These are phyloP conservation scores for Amblyteles armatorius DNA, from an alignment of 2,888 invertebrate genomes.

Conservation along the genomic window DNA sequence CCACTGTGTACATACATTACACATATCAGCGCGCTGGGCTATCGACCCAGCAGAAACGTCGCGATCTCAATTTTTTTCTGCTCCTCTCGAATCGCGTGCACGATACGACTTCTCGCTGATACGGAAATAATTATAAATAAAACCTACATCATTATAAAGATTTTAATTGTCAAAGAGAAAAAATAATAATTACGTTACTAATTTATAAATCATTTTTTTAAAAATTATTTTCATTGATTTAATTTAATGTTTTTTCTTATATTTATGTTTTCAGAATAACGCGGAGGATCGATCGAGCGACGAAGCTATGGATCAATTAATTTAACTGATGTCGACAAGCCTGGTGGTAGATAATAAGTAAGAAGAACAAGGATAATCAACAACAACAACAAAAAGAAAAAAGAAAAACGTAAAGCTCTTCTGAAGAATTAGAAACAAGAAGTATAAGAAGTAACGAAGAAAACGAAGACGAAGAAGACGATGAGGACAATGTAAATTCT, in stretches of 20 bases:
- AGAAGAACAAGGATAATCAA: slow-evolving; percentile 65
- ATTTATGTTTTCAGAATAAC: slow-evolving; percentile 72
- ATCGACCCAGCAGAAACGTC: neutral
- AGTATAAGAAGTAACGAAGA: slow-evolving; percentile 65
- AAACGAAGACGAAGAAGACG: slow-evolving; percentile 43
- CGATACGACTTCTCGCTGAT: neutral
- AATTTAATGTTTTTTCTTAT: slow-evolving; percentile 45
- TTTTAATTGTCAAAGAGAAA: neutral
- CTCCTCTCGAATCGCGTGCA: neutral
- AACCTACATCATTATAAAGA: neutral
- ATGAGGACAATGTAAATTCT: slow-evolving; percentile 59
- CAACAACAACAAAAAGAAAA: slow-evolving; percentile 7
- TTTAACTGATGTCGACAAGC: slow-evolving; percentile 68
- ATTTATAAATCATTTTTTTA: neutral
- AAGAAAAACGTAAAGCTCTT: slow-evolving; percentile 12
- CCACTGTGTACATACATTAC: slow-evolving; percentile 16
- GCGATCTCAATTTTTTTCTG: neutral
- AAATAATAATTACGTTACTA: neutral
- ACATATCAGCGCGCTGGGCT: neutral
- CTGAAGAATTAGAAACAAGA: slow-evolving; percentile 47
- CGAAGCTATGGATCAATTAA: slow-evolving; percentile 69
- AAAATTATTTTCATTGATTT: slow-evolving; percentile 5
- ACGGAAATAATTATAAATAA: neutral
- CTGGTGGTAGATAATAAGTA: slow-evolving; percentile 58
- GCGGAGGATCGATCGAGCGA: slow-evolving; percentile 66